phyloP scores from a whole-genome alignment of 2,113 vertebrate genomes.

The Pantherophis guttatus region DNA sequence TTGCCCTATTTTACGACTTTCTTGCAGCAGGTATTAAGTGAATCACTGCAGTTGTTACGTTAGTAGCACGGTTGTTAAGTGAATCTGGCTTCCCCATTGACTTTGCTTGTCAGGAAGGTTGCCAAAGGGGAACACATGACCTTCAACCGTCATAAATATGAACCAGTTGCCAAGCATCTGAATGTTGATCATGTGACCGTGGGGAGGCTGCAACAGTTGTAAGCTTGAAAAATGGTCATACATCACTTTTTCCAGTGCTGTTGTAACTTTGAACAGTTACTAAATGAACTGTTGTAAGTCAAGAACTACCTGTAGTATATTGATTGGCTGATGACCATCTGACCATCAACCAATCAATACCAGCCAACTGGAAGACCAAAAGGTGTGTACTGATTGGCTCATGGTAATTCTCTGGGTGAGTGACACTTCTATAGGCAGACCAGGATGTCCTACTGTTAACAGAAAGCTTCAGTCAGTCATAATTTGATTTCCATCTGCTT shows the following conservation, averaged over 20 bases:
- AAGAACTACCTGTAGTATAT: neutral
- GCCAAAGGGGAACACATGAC: neutral
- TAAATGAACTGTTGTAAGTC: neutral
- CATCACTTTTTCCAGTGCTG: neutral
- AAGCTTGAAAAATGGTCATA: neutral
- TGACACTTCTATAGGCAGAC: neutral
- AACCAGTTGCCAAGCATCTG: neutral
- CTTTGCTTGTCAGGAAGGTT: neutral
- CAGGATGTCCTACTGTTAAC: neutral
- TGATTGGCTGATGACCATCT: neutral
- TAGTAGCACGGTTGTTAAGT: neutral
- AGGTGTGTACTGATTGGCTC: neutral
- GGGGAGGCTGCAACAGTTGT: too few species aligned
- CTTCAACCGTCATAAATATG: neutral
- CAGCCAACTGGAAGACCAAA: neutral
- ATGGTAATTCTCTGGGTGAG: neutral
- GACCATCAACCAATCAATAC: neutral
- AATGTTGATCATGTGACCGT: neutral
- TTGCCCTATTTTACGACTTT: neutral
- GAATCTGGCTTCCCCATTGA: neutral
- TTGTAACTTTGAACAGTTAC: neutral
- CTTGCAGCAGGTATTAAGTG: neutral
- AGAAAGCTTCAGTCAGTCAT: neutral
- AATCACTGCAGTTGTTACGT: neutral
- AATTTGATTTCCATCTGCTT: neutral